These are phyloP conservation scores for Cydia strobilella DNA, from an alignment of 1,140 invertebrate species.

Conservation along the genomic window DNA sequence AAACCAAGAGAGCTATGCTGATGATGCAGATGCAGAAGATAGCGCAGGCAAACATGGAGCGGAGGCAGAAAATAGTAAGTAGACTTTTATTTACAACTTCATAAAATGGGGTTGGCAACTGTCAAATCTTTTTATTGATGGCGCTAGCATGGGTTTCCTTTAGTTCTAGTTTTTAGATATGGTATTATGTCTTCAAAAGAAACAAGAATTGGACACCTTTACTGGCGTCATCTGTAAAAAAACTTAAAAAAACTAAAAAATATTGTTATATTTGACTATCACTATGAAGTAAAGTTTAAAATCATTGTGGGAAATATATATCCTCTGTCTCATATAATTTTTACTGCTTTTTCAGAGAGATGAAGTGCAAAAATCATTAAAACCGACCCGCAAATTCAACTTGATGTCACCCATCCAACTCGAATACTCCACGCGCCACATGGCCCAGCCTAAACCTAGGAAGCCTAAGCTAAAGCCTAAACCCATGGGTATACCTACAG, in stretches of 20 bases:
- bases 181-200: too few relatives aligned
- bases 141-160: too few relatives aligned
- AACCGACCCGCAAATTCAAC: constrained; percentile 47
- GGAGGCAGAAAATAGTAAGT: constrained; percentile 58
- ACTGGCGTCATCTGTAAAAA: too few relatives aligned
- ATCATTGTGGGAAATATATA: too few relatives aligned
- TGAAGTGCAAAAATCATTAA: constrained; percentile 52
- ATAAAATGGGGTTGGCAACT: too few relatives aligned
- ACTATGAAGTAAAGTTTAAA: too few relatives aligned
- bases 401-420: constrained; percentile 47
- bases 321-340: not conserved
- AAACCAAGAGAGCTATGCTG: not conserved
- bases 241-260: too few relatives aligned
- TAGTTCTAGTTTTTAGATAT: too few relatives aligned
- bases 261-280: too few relatives aligned
- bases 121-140: too few relatives aligned
- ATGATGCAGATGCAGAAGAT: constrained; percentile 19
- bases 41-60: constrained; percentile 49
- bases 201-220: too few relatives aligned
- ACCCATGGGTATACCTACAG: constrained; percentile 39
- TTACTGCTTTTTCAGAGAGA: constrained; percentile 52
- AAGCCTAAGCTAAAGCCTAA: constrained; percentile 36
- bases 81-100: not conserved
- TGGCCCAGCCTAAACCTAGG: constrained; percentile 27
- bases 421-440: constrained; percentile 37